A percentile compares a stretch with the other conserved stretches of the same genome.
These are phyloP conservation scores for Podargus strigoides DNA, from an alignment of 2,797 vertebrate genomes.

Conservation along the genomic window DNA sequence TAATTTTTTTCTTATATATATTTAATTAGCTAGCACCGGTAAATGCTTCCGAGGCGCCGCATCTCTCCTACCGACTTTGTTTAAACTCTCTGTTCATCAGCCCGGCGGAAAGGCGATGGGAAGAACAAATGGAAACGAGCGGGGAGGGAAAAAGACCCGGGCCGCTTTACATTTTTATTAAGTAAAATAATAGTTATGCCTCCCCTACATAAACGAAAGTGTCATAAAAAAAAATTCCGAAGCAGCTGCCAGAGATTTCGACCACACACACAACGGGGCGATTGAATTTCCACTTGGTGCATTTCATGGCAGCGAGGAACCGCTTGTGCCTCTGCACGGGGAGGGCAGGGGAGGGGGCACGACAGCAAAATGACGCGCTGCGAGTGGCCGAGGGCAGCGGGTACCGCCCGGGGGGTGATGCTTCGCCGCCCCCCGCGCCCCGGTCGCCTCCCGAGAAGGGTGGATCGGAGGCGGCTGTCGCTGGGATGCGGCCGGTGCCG, in stretches of 20 bases:
- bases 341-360: background rate
- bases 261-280: slow-evolving; percentile 67
- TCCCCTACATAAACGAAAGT: slow-evolving; percentile 57
- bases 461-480: background rate
- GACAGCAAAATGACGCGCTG: background rate
- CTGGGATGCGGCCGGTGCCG: background rate
- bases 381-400: background rate
- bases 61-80: background rate
- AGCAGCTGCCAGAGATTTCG: slow-evolving; percentile 68
- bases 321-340: background rate
- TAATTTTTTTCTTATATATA: background rate
- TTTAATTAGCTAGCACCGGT: background rate
- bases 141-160: slow-evolving; percentile 4
- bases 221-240: slow-evolving; percentile 64
- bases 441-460: background rate
- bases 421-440: background rate
- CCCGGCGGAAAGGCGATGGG: background rate
- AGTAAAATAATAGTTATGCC: slow-evolving; percentile 64
- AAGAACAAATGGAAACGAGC: background rate
- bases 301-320: slow-evolving; percentile 34
- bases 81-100: background rate
- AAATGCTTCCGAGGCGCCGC: background rate
- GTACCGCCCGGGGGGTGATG: background rate
- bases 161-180: slow-evolving; percentile 47
- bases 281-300: slow-evolving; percentile 58